Evolutionary conservation across 2,888 invertebrate species (phyloP).

Genomic region (Nemapogon koenigi): DNA sequence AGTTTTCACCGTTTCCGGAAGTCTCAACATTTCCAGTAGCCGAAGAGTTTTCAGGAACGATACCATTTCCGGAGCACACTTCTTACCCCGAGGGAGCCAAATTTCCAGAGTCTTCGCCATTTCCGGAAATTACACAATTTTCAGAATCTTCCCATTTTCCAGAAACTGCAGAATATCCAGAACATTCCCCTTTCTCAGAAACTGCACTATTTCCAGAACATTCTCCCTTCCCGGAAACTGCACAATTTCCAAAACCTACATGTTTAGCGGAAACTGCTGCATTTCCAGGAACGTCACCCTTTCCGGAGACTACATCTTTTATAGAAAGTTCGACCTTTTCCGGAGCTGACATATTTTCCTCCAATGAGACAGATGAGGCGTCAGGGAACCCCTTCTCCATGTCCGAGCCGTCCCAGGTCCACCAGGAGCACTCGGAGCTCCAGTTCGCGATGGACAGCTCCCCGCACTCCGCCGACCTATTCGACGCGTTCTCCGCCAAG

Average conservation of each 20-base stretch:
- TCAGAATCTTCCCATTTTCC: too few relatives aligned
- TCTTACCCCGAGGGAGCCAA: too few relatives aligned
- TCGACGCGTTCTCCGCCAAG: conserved; percentile 89
- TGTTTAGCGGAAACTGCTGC: neutral
- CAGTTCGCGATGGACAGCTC: neutral
- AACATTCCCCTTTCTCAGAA: too few relatives aligned
- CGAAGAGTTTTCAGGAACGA: too few relatives aligned
- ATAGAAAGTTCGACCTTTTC: neutral
- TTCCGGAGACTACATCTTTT: neutral
- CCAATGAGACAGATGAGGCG: neutral
- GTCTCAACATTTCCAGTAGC: too few relatives aligned
- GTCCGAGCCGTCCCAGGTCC: neutral
- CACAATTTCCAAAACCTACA: neutral
- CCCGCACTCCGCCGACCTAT: conserved; percentile 56
- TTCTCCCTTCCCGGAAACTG: neutral
- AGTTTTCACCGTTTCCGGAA: too few relatives aligned
- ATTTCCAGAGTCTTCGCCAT: too few relatives aligned
- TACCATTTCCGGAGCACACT: too few relatives aligned
- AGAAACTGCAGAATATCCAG: too few relatives aligned
- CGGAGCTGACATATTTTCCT: too few relatives aligned
- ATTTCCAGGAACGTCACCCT: neutral
- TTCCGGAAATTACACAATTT: too few relatives aligned
- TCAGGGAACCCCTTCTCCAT: neutral
- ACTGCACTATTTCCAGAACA: too few relatives aligned
- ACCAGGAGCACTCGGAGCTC: neutral